Percentiles rank a stretch among this genome's conserved stretches.
Conservation (phyloP, 2,113 vertebrate genomes). For the Nasalis larvatus region DNA sequence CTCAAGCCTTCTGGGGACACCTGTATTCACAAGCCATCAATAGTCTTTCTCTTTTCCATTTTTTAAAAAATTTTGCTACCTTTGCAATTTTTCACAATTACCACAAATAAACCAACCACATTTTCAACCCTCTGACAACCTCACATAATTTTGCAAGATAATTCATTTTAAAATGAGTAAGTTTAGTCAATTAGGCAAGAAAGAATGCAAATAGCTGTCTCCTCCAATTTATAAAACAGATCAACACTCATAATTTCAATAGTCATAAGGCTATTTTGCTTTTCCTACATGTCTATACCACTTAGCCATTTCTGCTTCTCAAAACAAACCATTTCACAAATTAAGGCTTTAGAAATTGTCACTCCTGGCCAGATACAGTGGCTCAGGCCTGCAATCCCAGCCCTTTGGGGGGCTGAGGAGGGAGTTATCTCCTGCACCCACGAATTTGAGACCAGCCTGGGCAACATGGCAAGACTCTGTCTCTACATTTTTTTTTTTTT, state of each 20-base stretch:
- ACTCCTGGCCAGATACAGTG: too few relatives aligned
- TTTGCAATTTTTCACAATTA: not conserved
- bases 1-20: not conserved
- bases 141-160: constrained; percentile 19
- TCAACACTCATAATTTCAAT: not conserved
- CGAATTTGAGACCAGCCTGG: too few relatives aligned
- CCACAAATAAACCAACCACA: not conserved
- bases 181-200: not conserved
- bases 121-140: not conserved
- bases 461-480: too few relatives aligned
- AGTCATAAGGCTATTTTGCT: not conserved
- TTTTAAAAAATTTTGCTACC: not conserved
- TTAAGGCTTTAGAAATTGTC: not conserved
- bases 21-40: not conserved
- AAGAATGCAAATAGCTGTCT: not conserved
- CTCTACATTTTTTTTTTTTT: too few relatives aligned
- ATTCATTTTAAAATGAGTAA: not conserved
- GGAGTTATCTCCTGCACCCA: too few relatives aligned
- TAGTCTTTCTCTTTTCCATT: not conserved
- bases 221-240: not conserved
- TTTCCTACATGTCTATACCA: not conserved
- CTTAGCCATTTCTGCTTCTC: not conserved
- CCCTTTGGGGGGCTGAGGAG: too few relatives aligned
- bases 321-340: constrained; percentile 15
- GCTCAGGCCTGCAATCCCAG: too few relatives aligned